A percentile compares a stretch with the other conserved stretches of the same genome.
Evolutionary conservation across 2,888 invertebrate genomes (phyloP).

Genomic region (Agrypnus murinus): DNA sequence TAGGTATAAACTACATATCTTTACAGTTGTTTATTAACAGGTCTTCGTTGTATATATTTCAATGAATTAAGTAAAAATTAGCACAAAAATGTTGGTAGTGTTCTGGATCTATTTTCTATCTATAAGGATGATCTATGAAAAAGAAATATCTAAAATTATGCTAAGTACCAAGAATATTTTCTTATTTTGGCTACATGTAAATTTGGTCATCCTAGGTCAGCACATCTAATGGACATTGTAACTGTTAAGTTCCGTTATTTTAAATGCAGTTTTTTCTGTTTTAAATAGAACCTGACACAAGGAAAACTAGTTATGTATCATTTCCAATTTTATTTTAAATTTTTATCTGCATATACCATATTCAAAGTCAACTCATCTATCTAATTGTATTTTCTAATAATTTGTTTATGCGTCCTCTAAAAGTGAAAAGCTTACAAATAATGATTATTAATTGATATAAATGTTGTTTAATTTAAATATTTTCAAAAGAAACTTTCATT

Average conservation of each 20-base stretch:
- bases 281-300: constrained; percentile 15
- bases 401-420: constrained; percentile 1
- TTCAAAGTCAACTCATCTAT: constrained; percentile 20
- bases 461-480: constrained; percentile 10
- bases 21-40: constrained; percentile 19
- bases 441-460: constrained; percentile 20
- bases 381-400: constrained; percentile 14
- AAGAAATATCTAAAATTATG: too few relatives aligned
- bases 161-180: constrained; percentile 1
- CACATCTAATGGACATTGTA: constrained; percentile 17
- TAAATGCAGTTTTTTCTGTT: constrained; percentile 17
- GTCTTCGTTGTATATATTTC: background rate
- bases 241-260: constrained; percentile 6
- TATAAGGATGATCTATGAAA: too few relatives aligned
- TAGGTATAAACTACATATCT: constrained; percentile 9
- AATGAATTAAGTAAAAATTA: too few relatives aligned
- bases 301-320: constrained; percentile 24
- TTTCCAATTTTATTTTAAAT: constrained; percentile 31
- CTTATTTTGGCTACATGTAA: constrained; percentile 1
- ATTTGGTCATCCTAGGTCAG: constrained; percentile 17
- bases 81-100: too few relatives aligned
- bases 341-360: background rate
- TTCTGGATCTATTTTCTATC: too few relatives aligned
- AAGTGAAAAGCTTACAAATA: constrained; percentile 23
- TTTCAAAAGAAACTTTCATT: background rate